Evolutionary conservation across 2,113 vertebrate genomes (phyloP), one percentile per base, ranked within the genome.

Genomic region (Poeciliopsis prolifica): DNA sequence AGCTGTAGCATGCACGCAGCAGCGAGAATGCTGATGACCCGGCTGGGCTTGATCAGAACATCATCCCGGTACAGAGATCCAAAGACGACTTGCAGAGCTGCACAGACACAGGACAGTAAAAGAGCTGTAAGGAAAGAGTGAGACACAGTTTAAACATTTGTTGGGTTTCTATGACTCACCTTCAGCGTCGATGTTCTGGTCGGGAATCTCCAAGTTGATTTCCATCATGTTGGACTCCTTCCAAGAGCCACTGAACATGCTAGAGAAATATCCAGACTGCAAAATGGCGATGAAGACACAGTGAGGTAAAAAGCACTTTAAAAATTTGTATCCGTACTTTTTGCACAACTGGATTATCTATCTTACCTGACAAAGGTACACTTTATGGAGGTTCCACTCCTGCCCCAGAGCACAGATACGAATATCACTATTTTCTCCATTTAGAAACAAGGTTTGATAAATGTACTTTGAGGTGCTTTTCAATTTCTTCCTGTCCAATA

Each of bases 231-330:
- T 96, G 26, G 98, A 99, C 88, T 99, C 98, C 84, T 96, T 99
- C 98, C 98, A 99, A 65, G 97, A 98, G 37, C 98, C 98, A 61
- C 97, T 98, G 94, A 99, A 99, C 98, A 99, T 99, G 89, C 97
- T 98, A 90, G 97, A 98, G 88, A 99, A 99, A 93, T 99, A 99
- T 24, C 97, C 97, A 5, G 97, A 99, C 98, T 99, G 73, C 0
- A 90, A 10, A 35, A 48, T 8, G 29, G 54, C 0, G 37, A 31
- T 26, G 11, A 28, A 44, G 28, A 29, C 26, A n/a, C 64, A n/a
- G 0, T 54, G 48, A 74, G 19, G 28, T 28, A 63, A 0, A 19
- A 28, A 37, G 5, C 30, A 6, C 13, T 35, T 35, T 9, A 35
- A 58, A 17, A 7, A 58, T 33, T 51, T 35, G 37, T 10, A 31